A percentile compares a stretch with the other conserved stretches of the same genome.
phyloP scores from a whole-genome alignment of 1,140 invertebrate species.

The Drosophila saltans region DNA sequence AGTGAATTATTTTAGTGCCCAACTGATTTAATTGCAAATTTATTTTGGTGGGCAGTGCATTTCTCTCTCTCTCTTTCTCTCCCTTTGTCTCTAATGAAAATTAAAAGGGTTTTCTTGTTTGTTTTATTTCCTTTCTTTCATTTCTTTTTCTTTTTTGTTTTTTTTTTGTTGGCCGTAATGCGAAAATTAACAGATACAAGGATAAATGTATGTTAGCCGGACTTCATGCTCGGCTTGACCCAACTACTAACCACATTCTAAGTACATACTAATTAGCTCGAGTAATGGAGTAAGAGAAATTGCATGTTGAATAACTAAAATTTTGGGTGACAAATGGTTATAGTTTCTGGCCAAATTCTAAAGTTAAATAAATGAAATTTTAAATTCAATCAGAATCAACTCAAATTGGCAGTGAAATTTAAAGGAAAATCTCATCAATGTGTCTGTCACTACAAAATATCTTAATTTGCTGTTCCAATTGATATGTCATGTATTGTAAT shows the following conservation, averaged over 20 bases:
- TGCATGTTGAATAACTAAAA: neutral
- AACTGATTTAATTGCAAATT: constrained; percentile 10
- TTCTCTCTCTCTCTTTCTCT: neutral
- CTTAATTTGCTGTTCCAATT: neutral
- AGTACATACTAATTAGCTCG: constrained; percentile 3
- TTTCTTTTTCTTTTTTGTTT: neutral
- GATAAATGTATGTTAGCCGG: neutral
- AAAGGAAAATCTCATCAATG: too few relatives aligned
- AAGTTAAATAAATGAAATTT: too few relatives aligned
- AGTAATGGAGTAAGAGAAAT: neutral
- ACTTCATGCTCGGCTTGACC: neutral
- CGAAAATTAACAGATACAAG: constrained; percentile 8
- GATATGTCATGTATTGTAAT: neutral
- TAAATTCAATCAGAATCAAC: too few relatives aligned
- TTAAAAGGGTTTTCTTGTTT: neutral
- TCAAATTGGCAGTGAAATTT: too few relatives aligned
- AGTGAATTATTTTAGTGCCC: constrained; percentile 4
- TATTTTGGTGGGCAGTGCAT: constrained; percentile 4
- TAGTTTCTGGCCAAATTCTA: too few relatives aligned
- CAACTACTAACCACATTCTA: constrained; percentile 2
- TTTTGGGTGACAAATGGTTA: neutral
- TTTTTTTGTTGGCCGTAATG: neutral
- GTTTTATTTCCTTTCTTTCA: neutral
- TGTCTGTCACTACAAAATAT: too few relatives aligned
- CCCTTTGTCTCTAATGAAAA: neutral